Conservation (phyloP, 2,797 vertebrate species). For the Bradypus variegatus region DNA sequence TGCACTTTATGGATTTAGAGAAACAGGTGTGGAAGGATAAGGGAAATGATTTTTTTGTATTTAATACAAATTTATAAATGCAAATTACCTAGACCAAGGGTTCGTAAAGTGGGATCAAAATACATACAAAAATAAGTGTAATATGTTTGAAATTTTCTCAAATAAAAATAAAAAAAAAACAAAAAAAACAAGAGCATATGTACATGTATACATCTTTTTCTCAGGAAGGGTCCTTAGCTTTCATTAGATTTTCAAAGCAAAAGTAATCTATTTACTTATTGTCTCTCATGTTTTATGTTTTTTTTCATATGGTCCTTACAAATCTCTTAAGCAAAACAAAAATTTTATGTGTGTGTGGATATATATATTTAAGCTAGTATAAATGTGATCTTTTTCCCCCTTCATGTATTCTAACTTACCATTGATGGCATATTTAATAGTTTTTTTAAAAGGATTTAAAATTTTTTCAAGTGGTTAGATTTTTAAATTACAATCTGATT, state of each 20-base stretch:
- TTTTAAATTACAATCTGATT: background rate
- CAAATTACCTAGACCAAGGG: background rate
- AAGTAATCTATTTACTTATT: background rate
- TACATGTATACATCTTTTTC: background rate
- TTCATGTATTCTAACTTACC: background rate
- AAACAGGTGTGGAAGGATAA: background rate
- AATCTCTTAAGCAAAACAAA: background rate
- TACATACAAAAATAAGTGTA: background rate
- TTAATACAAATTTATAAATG: constrained; percentile 16
- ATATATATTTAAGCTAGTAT: background rate
- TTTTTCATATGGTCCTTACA: background rate
- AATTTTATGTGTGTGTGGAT: background rate
- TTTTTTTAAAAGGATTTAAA: background rate
- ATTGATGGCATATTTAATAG: background rate
- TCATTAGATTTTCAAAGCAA: background rate
- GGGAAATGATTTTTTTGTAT: background rate
- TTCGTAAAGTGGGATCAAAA: background rate
- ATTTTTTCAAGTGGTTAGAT: background rate
- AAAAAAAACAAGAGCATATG: background rate
- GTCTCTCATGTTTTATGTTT: background rate
- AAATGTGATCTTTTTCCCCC: background rate
- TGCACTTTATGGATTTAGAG: background rate
- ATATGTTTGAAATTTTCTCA: background rate
- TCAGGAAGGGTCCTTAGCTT: background rate
- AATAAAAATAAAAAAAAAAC: background rate